Evolutionary conservation across 1,140 invertebrate genomes (phyloP), one percentile per base, ranked within the genome.

Genomic region (Archivesica marissinica): DNA sequence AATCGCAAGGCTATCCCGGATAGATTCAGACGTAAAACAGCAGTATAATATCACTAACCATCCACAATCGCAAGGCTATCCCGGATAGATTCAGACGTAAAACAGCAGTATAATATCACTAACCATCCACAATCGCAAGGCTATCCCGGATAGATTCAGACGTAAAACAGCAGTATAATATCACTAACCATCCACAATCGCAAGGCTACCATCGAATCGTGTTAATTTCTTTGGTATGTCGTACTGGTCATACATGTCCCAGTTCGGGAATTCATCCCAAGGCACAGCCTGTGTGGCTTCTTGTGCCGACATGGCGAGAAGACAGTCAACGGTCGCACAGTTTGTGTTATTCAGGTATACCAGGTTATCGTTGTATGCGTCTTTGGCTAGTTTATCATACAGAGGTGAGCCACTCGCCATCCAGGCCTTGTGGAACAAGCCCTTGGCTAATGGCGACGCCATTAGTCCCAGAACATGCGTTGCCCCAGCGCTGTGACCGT

Each of bases 151-250:
- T n/a, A n/a, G n/a, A n/a, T n/a, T n/a, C n/a, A n/a, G n/a, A n/a
- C n/a, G n/a, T n/a, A n/a, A n/a, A n/a, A n/a, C n/a, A n/a, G n/a
- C n/a, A n/a, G n/a, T n/a, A n/a, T n/a, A n/a, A n/a, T n/a, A n/a
- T n/a, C n/a, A 23, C 85, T 78, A 66, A 89, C 89, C 89, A 80
- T 90, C 89, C 0, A 90, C 88, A 84, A 90, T 84, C 30, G 81
- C 77, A n/a, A 89, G 64, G 3, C 82, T 84, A 7, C 89, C 89
- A 44, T 86, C 85, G 56, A 87, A 87, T 3, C 41, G 33, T 0
- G 52, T 70, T 6, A 74, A 44, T 11, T 80, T 82, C 0, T 25
- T 38, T 0, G 89, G 89, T 11, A 89, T 56, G 50, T 86, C 75
- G 15, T 38, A 13, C 11, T 82, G 86, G 28, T 88, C 85, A 1